These are phyloP conservation scores for Tachypleus tridentatus DNA, from an alignment of 1,140 invertebrate species.

Conservation along the genomic window DNA sequence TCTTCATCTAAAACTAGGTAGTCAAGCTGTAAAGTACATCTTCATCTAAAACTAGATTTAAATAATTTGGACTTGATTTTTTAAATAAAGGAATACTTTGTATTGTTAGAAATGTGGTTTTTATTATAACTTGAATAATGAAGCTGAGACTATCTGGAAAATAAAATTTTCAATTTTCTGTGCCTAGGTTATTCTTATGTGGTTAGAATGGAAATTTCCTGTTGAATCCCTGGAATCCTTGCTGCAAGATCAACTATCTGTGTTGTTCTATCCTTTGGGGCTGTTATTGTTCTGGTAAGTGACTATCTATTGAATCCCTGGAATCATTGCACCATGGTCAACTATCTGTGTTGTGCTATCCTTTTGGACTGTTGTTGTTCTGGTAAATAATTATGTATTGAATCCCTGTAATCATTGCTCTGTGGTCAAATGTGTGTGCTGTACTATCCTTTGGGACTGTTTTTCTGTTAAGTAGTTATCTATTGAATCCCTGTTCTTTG, in stretches of 20 bases:
- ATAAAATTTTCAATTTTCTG: not conserved
- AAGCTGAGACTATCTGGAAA: no score
- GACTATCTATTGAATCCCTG: constrained; percentile 2
- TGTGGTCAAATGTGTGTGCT: constrained; percentile 5
- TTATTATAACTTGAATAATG: no score
- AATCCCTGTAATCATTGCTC: constrained; percentile 13
- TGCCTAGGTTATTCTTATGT: constrained; percentile 14
- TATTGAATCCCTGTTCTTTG: constrained; percentile 4
- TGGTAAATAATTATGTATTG: constrained; percentile 6
- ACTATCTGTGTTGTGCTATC: constrained; percentile 11
- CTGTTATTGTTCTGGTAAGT: constrained; percentile 14
- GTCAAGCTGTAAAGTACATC: no score
- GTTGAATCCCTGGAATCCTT: constrained; percentile 10
- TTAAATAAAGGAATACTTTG: no score
- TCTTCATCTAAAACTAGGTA: no score
- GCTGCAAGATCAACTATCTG: constrained; percentile 6
- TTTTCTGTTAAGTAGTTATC: constrained; percentile 11
- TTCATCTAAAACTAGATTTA: no score
- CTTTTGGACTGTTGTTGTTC: constrained; percentile 12
- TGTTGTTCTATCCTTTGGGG: constrained; percentile 13
- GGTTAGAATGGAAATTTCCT: constrained; percentile 11
- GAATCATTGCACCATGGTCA: constrained; percentile 12
- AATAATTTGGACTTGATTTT: no score
- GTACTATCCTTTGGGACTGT: constrained; percentile 11
- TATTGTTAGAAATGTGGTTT: no score